These are phyloP conservation scores for Eulemur macaco DNA, from an alignment of 2,113 vertebrate species.

Conservation along the genomic window DNA sequence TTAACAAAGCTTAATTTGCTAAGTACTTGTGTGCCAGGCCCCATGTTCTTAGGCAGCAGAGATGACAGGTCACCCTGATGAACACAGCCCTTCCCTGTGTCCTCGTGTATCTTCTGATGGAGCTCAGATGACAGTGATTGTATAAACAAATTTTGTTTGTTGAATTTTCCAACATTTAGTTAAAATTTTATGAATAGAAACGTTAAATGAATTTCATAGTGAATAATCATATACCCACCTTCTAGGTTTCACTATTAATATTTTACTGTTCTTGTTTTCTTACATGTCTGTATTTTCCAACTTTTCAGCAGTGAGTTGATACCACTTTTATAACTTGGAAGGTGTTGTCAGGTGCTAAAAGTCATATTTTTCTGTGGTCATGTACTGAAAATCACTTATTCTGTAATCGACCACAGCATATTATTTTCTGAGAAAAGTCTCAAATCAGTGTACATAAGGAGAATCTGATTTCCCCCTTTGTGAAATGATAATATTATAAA, in stretches of 20 bases:
- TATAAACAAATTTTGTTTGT: neutral
- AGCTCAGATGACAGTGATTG: neutral
- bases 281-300: neutral
- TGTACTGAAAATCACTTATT: neutral
- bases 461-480: neutral
- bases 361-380: neutral
- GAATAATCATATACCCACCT: neutral
- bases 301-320: neutral
- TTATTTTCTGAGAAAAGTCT: neutral
- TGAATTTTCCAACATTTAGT: neutral
- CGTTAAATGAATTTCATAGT: neutral
- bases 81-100: neutral
- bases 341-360: neutral
- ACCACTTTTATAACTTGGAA: neutral
- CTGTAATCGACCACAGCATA: neutral
- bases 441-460: neutral
- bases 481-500: neutral
- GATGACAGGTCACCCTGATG: neutral
- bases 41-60: neutral
- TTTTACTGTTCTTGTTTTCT: neutral
- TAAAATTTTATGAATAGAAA: neutral
- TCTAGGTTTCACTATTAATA: neutral
- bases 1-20: neutral
- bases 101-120: rapidly evolving
- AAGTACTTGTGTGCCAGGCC: neutral